Conservation (phyloP, 2,113 vertebrate genomes). For the Numida meleagris region DNA sequence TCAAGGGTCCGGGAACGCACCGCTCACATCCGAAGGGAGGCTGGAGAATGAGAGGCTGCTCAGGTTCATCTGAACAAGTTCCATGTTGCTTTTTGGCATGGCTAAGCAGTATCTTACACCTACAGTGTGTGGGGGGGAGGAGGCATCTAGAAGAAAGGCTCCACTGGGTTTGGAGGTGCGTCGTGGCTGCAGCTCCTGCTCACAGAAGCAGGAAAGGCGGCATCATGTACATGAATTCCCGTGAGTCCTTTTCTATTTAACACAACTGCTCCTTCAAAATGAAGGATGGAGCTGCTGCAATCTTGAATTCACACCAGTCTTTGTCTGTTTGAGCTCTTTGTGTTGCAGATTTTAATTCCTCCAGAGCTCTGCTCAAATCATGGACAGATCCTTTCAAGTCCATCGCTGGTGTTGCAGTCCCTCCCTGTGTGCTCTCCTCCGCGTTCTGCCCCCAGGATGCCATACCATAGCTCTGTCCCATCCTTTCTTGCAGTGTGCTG, state of each 20-base stretch:
- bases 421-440: conserved; percentile 21
- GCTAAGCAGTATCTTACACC: conserved; percentile 39
- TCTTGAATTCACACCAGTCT: background rate
- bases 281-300: conserved; percentile 31
- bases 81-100: background rate
- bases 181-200: background rate
- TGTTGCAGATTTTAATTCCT: background rate
- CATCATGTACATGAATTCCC: background rate
- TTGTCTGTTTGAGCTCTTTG: background rate
- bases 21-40: background rate
- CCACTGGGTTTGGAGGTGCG: background rate
- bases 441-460: conserved; percentile 38
- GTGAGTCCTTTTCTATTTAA: background rate
- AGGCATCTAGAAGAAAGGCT: conserved; percentile 11
- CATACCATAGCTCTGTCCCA: background rate
- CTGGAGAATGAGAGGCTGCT: background rate
- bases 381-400: background rate
- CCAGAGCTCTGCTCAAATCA: conserved; percentile 14
- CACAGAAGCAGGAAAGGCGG: background rate
- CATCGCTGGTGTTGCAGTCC: background rate
- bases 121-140: background rate
- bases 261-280: background rate
- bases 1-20: background rate
- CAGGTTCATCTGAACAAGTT: background rate
- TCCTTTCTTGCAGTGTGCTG: conserved; percentile 26